phyloP scores from a whole-genome alignment of 2,888 invertebrate species.

The Patella caerulea region DNA sequence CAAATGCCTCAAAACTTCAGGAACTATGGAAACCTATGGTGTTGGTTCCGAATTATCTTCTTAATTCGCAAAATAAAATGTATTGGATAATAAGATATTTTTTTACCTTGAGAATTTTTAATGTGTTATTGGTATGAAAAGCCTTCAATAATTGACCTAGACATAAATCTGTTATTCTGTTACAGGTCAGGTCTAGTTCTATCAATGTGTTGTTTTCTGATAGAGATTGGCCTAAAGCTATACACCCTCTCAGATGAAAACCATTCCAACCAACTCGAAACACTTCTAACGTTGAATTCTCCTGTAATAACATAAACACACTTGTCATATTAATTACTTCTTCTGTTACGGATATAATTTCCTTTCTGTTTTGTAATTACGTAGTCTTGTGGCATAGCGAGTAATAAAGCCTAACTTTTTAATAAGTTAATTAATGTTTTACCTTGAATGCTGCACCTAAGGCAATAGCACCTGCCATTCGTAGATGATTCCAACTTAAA shows the following conservation, averaged over 20 bases:
- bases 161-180: constrained; percentile 53
- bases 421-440: neutral
- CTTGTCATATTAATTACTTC: too few species aligned
- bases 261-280: constrained; percentile 64
- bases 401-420: too few species aligned
- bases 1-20: too few species aligned
- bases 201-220: constrained; percentile 47
- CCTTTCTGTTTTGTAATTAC: too few species aligned
- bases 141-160: constrained; percentile 53
- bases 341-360: too few species aligned
- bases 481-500: constrained; percentile 63
- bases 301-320: constrained; percentile 33
- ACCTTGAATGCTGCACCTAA: constrained; percentile 54
- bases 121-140: constrained; percentile 50
- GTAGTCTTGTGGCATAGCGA: too few species aligned
- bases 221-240: constrained; percentile 47
- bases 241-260: constrained; percentile 52
- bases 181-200: constrained; percentile 60
- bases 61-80: too few species aligned
- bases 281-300: constrained; percentile 50
- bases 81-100: too few species aligned
- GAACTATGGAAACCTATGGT: too few species aligned
- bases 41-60: too few species aligned
- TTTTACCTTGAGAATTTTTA: constrained; percentile 49
- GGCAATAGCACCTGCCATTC: constrained; percentile 56